Evolutionary conservation across 2,113 vertebrate genomes (phyloP).

Genomic region (Mesocricetus auratus): DNA sequence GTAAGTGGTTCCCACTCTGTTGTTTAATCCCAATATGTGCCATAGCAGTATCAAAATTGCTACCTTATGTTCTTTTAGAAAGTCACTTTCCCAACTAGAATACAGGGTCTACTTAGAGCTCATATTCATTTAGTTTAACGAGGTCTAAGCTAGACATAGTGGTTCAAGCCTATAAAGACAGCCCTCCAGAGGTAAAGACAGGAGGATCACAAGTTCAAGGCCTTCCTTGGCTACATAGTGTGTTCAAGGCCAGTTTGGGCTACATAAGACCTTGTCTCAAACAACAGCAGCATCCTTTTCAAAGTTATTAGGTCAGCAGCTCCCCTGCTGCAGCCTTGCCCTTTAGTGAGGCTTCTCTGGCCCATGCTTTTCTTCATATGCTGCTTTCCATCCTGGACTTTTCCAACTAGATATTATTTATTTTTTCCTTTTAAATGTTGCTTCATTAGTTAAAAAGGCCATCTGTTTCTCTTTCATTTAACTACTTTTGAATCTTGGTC

Average conservation of each 20-base stretch:
- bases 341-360: not conserved
- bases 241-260: not conserved
- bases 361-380: not conserved
- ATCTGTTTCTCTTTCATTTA: not conserved
- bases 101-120: not conserved
- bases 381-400: not conserved
- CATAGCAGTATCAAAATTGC: not conserved
- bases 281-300: not conserved
- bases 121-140: not conserved
- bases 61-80: not conserved
- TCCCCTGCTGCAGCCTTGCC: rapidly evolving
- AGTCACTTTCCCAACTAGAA: not conserved
- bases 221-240: not conserved
- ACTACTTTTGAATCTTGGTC: conserved; percentile 2
- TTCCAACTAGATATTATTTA: not conserved
- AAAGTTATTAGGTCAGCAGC: not conserved
- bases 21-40: not conserved
- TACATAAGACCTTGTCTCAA: not conserved
- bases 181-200: not conserved
- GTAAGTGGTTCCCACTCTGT: not conserved
- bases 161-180: not conserved
- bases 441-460: not conserved
- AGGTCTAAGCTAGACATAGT: too few species aligned
- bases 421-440: not conserved
- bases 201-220: not conserved